Base-by-base conservation (phyloP, 1,140 invertebrate genomes). In the Leptestheria dahalacensis region DNA sequence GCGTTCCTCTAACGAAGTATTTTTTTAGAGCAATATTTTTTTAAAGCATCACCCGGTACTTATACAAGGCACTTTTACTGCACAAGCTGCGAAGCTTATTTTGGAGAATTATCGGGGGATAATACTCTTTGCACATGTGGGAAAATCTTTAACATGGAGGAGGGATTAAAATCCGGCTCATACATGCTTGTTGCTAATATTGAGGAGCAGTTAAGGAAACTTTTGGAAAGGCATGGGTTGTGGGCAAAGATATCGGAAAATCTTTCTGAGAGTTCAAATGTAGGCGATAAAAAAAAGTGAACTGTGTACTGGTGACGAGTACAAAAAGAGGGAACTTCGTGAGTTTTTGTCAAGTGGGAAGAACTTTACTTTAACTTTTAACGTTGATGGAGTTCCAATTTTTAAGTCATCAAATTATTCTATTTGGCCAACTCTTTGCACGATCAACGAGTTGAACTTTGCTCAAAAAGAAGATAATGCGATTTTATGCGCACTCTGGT, bases 321-420 rank as follows among this genome's bases (percentile, higher is more conserved):
- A 41, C 33, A 6, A 41, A 41, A 41, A 41, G 33, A 41, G 33
- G 6, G 15, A 41, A 41, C 6, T 15, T 6, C 15, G 6, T 41
- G 6, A 41, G 6, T 41, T 41, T 41, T 15, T n/a, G n/a, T n/a
- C n/a, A n/a, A 41, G 33, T 15, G 33, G 33, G 33, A 41, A 41
- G 33, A 41, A 41, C 33, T 15, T 41, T 15, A 9, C 33, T 15
- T 15, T 41, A 9, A 41, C 33, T 15, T 41, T 41, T 15, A 41
- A 41, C 33, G 33, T 41, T 9, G 69, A 72, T 55, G 69, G 68
- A 0, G 61, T 70, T 28, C 66, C 68, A 9, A 63, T 70, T 9
- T 70, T 70, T 41, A 68, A 69, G 60, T 71, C 68, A 0, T 69
- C 68, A 18, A 63, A 66, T 62, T 61, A 65, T 23, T 65, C 64